Evolutionary conservation across 2,888 invertebrate genomes (phyloP), one percentile per base, ranked within the genome.

Genomic region (Polyploca ridens): DNA sequence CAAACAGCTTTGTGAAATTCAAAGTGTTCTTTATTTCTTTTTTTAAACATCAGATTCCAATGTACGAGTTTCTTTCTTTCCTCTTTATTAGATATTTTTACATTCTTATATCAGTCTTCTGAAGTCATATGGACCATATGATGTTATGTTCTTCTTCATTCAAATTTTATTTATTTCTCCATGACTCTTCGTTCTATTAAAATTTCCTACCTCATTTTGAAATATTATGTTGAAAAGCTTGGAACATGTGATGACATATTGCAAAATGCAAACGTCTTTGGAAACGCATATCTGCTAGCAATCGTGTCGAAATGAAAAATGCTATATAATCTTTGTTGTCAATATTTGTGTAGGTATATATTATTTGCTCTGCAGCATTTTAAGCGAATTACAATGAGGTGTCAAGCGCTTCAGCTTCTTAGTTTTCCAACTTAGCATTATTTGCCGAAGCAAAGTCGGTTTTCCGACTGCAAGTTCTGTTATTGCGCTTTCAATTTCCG

Each of bases 21-120:
- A 61, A 68, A 72, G n/a, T n/a, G 66, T 63, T 66, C 65, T 69
- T 65, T 69, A 72, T 75, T 61, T 73, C 46, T 7, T 49, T 63
- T 70, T 75, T 68, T 66, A 66, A 68, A 69, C 70, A 66, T 10
- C n/a, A 49, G 6, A 49, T 49, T 49, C 16, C 7, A 49, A 49
- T 16, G 49, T 49, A 10, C 54, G n/a, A 19, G n/a, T 54, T 16
- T 54, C 7, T 19, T 54, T 54, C 19, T 16, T 19, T 54, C 10
- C 49, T 16, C 14, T 49, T 14, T 54, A 13, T 3, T 41, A 1
- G 6, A 3, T 41, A 38, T 10, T 38, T 38, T 11, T 10, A 38
- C 10, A 38, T 38, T 38, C 38, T 38, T 10, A 38, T 3, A 38
- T 38, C 8, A 3, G 38, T 46, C 46, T 5, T 46, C n/a, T 46